Evolutionary conservation across 2,113 vertebrate species (phyloP), one percentile per base, ranked within the genome.

Genomic region (Seriola dumerili): DNA sequence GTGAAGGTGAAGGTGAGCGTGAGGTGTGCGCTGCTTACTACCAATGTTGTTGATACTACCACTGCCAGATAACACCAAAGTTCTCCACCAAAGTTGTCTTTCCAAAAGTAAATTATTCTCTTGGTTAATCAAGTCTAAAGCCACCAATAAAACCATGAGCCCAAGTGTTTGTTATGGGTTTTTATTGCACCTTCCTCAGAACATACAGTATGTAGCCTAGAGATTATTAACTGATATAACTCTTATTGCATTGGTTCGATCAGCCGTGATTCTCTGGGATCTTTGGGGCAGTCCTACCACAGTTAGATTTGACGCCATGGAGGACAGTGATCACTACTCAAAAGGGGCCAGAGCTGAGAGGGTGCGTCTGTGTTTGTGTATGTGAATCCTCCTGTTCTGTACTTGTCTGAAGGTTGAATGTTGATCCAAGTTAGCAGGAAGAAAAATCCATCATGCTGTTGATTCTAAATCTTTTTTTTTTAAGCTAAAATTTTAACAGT

Each of bases 151-250:
- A 0, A 48, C 32, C 82, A 70, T 10, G 59, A 81, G 61, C 50
- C 52, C 1, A 46, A 32, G 44, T 64, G 44, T 86, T 83, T 48
- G 5, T 64, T 38, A 21, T 36, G 36, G 29, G 42, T 67, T 79
- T 92, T 90, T 93, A 92, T 90, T 92, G 83, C 83, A 75, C 44
- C 67, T 83, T 85, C 68, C 72, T 88, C 84, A 77, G 84, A 87
- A 84, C 72, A 83, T 67, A 88, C 77, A 88, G 32, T 14, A 50
- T 59, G 59, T 29, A 80, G 79, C 67, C 83, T 67, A 6, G 75
- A 71, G 46, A 81, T 64, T 44, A 38, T 46, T 84, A 48, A 61
- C 8, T 23, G 48, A 78, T 54, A 34, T 32, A 67, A 11, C 12
- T 13, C 5, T 54, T 84, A 54, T 67, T 84, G 80, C 78, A 6